phyloP scores from a whole-genome alignment of 2,888 invertebrate species.

The Aphelenchoides bicaudatus region DNA sequence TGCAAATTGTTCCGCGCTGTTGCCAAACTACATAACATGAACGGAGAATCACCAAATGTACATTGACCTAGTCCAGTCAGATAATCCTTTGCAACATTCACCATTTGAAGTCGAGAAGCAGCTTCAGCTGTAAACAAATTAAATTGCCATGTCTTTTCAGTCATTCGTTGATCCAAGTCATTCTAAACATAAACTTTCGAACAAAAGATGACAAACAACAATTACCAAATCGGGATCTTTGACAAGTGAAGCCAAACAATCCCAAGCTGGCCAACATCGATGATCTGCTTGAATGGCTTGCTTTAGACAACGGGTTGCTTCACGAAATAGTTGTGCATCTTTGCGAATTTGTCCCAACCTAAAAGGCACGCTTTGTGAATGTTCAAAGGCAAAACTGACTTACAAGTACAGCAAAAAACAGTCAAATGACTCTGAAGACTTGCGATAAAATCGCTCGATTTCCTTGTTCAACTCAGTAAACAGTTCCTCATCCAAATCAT shows the following conservation, averaged over 20 bases:
- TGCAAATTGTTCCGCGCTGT: constrained; percentile 60
- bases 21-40: constrained; percentile 49
- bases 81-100: constrained; percentile 16
- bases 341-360: constrained; percentile 85
- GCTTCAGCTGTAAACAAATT: constrained; percentile 34
- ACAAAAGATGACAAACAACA: constrained; percentile 5
- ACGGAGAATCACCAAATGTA: constrained; percentile 26
- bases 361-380: too few species aligned
- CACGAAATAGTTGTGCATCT: constrained; percentile 75
- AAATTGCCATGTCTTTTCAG: constrained; percentile 32
- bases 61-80: not conserved
- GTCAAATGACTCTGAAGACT: constrained; percentile 30
- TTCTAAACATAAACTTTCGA: constrained; percentile 18
- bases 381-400: constrained; percentile 12
- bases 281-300: constrained; percentile 68
- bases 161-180: constrained; percentile 24
- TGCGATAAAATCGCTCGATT: constrained; percentile 24
- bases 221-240: constrained; percentile 26
- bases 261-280: constrained; percentile 90
- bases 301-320: constrained; percentile 76
- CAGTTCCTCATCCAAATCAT: constrained; percentile 21
- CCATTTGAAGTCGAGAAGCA: constrained; percentile 26
- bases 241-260: constrained; percentile 81
- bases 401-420: constrained; percentile 37
- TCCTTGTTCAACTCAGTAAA: constrained; percentile 27